These are phyloP conservation scores for Leucoma salicis DNA, from an alignment of 2,888 invertebrate genomes.

Conservation along the genomic window DNA sequence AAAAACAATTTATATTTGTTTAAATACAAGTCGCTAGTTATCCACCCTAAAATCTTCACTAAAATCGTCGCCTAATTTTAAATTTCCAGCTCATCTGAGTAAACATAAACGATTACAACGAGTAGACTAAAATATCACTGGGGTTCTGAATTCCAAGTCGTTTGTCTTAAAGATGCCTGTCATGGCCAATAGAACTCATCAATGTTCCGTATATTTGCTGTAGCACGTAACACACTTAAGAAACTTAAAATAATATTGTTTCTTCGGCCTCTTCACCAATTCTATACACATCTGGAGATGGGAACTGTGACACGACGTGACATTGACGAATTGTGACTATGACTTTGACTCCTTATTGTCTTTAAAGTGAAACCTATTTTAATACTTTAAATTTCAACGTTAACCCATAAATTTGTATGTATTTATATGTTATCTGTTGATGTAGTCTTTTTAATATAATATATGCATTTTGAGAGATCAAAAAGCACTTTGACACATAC, in stretches of 20 bases:
- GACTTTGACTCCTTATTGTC: constrained; percentile 3
- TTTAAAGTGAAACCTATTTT: constrained; percentile 2
- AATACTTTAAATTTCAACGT: constrained; percentile 13
- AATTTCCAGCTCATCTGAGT: constrained; percentile 72
- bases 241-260: constrained; percentile 53
- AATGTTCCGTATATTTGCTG: constrained; percentile 75
- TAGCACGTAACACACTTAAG: constrained; percentile 66
- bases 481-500: too few species aligned
- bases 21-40: not conserved
- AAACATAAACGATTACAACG: constrained; percentile 57
- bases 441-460: too few species aligned
- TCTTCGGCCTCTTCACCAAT: constrained; percentile 23
- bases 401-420: too few species aligned
- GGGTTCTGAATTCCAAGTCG: constrained; percentile 52
- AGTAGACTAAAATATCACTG: constrained; percentile 67
- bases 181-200: constrained; percentile 74
- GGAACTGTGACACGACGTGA: constrained; percentile 28
- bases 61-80: constrained; percentile 66
- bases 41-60: constrained; percentile 7
- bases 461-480: too few species aligned
- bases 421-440: too few species aligned
- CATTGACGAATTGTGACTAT: constrained; percentile 34
- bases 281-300: constrained; percentile 29
- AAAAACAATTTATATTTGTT: not conserved
- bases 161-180: constrained; percentile 57